phyloP scores from a whole-genome alignment of 2,797 vertebrate species.

The Kryptolebias ocellatus region DNA sequence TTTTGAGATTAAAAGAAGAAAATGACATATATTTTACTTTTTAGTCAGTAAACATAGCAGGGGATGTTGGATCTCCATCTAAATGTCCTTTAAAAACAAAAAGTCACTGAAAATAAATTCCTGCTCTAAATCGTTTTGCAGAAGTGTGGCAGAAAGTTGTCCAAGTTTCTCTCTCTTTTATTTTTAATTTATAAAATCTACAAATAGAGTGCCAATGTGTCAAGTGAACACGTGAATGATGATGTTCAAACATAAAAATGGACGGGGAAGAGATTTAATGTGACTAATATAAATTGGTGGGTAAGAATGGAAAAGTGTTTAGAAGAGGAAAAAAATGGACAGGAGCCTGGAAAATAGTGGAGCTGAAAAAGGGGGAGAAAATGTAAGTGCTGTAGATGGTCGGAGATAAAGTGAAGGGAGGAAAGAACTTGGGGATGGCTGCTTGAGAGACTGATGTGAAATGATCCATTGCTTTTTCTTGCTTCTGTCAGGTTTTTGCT shows the following conservation, averaged over 20 bases:
- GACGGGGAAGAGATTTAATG: slow-evolving; percentile 2
- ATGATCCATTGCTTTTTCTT: slow-evolving; percentile 71
- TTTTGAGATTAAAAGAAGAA: too few relatives aligned
- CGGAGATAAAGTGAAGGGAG: background rate
- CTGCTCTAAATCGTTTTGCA: background rate
- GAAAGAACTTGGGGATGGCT: slow-evolving; percentile 24
- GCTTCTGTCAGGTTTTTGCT: slow-evolving; percentile 66
- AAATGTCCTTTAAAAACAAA: too few relatives aligned
- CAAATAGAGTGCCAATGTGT: too few relatives aligned
- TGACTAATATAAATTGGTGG: slow-evolving; percentile 31
- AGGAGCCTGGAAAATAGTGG: slow-evolving; percentile 10
- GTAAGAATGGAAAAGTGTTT: slow-evolving; percentile 17
- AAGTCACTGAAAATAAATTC: slow-evolving; percentile 1
- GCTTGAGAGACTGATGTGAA: slow-evolving; percentile 55
- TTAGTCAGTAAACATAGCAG: too few relatives aligned
- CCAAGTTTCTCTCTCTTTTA: background rate
- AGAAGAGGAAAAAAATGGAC: slow-evolving; percentile 11
- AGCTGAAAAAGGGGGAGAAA: background rate
- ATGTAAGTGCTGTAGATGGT: slow-evolving; percentile 22
- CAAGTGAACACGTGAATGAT: slow-evolving; percentile 16
- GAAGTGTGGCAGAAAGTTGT: background rate
- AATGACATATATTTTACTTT: too few relatives aligned
- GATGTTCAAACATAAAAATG: slow-evolving; percentile 10
- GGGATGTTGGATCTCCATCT: too few relatives aligned
- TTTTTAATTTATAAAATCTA: slow-evolving; percentile 11